Evolutionary conservation across 2,888 invertebrate genomes (phyloP), one percentile per base, ranked within the genome.

Genomic region (Tenthredo notha): DNA sequence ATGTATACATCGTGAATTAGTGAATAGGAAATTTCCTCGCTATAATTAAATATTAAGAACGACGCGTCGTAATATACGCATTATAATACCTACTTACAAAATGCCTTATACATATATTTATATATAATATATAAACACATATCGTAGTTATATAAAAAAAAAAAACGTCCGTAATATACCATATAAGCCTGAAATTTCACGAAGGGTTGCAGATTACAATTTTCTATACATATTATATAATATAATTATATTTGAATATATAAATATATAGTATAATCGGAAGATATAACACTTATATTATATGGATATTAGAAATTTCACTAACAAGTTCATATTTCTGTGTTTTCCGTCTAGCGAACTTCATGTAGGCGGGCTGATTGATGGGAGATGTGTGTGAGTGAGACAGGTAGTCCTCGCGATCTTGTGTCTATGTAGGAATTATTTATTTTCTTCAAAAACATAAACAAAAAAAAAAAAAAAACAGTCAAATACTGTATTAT

Each of bases 361-460:
- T 93, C 92, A 91, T 93, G 93, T 93, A 93, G 92, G 83, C 92
- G 91, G 90, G 91, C 93, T 91, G 93, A 92, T 92, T 91, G 91
- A 90, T 92, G 92, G 92, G 92, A 92, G 91, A 92, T 92, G 91
- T 93, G 93, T 93, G 91, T 93, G 92, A 92, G 93, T 93, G 92
- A 92, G 92, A 92, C 91, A 93, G 93, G 92, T 93, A 93, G 93
- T 90, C 47, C 72, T 85, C 86, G 86, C 87, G 86, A 84, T 85
- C 67, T 80, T 86, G 86, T 88, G 86, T 87, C 84, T 86, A 86
- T 88, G 87, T 88, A 88, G 88, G 88, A 87, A 84, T 85, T 83
- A 21, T 61, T 61, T 47, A 47, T 40, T 33, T 67, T 29, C 3
- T 67, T 29, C 18, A 9, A 50, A 50, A 50, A 33, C 33, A 33